phyloP scores from a whole-genome alignment of 2,888 invertebrate genomes.

The Eudemis profundana region DNA sequence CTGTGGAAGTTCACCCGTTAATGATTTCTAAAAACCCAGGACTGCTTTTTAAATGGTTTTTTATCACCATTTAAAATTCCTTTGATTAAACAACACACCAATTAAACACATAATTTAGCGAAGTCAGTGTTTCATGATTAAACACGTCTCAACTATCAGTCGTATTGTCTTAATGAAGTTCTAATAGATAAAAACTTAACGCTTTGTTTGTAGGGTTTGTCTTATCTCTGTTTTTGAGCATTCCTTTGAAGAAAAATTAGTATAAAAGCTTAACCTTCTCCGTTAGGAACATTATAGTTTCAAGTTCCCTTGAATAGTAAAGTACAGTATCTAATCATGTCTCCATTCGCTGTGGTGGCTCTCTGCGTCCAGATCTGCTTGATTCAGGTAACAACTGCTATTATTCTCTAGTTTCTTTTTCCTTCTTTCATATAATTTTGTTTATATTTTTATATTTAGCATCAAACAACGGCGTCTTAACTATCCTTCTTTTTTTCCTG shows the following conservation, averaged over 20 bases:
- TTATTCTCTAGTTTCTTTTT: no score
- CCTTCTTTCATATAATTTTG: no score
- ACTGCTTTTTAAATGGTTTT: background rate
- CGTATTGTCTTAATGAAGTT: background rate
- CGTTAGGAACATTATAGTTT: background rate
- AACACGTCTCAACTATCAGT: background rate
- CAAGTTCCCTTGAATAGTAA: conserved; percentile 6
- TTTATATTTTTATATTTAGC: no score
- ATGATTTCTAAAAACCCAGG: background rate
- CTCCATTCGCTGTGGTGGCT: conserved; percentile 10
- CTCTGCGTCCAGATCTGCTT: conserved; percentile 25
- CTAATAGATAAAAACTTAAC: background rate
- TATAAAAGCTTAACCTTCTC: conserved; percentile 4
- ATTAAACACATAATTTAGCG: background rate
- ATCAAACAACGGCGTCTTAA: no score
- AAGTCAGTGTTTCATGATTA: background rate
- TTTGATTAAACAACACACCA: background rate
- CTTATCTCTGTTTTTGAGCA: background rate
- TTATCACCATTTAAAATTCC: conserved; percentile 9
- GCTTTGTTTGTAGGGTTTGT: no score
- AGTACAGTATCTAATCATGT: conserved; percentile 11
- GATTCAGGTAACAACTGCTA: conserved; percentile 38
- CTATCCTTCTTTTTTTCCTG: no score
- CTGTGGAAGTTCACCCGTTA: conserved; percentile 11
- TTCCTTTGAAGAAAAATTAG: background rate